phyloP scores from a whole-genome alignment of 2,888 invertebrate genomes.

The Melieria crassipennis region DNA sequence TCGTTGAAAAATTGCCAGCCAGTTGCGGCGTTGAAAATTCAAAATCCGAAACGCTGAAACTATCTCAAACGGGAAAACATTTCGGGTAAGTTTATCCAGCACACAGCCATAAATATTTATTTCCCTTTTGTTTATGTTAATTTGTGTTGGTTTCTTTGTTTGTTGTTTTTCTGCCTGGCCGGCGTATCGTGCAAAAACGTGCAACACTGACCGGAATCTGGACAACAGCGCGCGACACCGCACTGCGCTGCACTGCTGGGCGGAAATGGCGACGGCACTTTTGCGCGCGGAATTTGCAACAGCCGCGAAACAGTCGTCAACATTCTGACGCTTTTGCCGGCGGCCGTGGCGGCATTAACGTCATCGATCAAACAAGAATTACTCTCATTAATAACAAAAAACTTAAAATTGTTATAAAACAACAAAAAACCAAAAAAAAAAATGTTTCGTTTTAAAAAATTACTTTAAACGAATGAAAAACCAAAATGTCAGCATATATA shows the following conservation, averaged over 20 bases:
- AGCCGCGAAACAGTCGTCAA: not conserved
- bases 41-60: no score
- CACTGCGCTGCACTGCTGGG: not conserved
- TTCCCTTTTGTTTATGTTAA: no score
- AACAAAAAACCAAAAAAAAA: not conserved
- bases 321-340: not conserved
- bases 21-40: no score
- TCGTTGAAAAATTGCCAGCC: no score
- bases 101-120: no score
- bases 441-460: not conserved
- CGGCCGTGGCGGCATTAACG: not conserved
- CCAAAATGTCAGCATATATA: slow-evolving; percentile 12
- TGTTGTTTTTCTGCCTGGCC: no score
- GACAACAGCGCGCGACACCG: not conserved
- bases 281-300: slow-evolving; percentile 1
- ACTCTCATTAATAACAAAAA: slow-evolving; percentile 22
- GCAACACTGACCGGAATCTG: no score
- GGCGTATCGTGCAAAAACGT: no score
- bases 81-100: no score
- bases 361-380: slow-evolving; percentile 14
- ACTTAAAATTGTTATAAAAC: not conserved
- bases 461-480: not conserved
- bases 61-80: no score
- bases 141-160: no score
- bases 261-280: not conserved